Evolutionary conservation across 2,113 vertebrate genomes (phyloP), one percentile per base, ranked within the genome.

Genomic region (Phalacrocorax carbo): DNA sequence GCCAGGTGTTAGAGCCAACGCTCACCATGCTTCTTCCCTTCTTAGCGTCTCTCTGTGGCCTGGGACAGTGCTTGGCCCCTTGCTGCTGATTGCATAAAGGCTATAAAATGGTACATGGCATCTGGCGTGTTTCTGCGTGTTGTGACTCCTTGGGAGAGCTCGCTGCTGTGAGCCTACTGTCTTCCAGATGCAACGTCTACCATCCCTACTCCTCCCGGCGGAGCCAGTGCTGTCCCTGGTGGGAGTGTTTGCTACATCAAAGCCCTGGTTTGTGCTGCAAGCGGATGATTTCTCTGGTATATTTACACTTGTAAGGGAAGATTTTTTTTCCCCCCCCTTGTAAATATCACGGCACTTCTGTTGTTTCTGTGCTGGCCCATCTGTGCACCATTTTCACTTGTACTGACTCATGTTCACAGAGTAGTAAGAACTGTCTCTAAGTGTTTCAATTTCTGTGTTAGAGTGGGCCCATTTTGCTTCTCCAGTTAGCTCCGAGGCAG

Each of bases 321-420:
- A 62, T 54, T 38, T 62, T 49, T 80, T 86, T 55, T 34, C 14
- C 1, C 1, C 1, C 30, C 27, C 49, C 86, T 94, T 96, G 94
- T 96, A 96, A 96, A 95, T 91, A 97, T 95, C 82, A 93, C 34
- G 27, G 91, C 68, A 90, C 93, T 97, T 97, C 95, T 93, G 83
- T 93, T 96, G 90, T 89, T 96, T 95, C 93, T 94, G 71, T 93
- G 95, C 93, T 90, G 91, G 88, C 86, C 87, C 96, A 95, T 96
- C 91, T 96, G 97, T 97, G 95, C 95, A 96, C 68, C 84, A 32
- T 91, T 95, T 95, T 96, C 94, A 94, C 93, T 96, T 90, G 46
- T 60, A 96, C 85, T 94, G 94, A 95, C 82, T 96, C 87, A 88
- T 91, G 84, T 95, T 96, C 82, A 48, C 82, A 60, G 84, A 93